Evolutionary conservation across 37 sponge, comb jelly and placozoan genomes (phyloP), one percentile per base, ranked within the genome.

Genomic region (Beroe ovata): DNA sequence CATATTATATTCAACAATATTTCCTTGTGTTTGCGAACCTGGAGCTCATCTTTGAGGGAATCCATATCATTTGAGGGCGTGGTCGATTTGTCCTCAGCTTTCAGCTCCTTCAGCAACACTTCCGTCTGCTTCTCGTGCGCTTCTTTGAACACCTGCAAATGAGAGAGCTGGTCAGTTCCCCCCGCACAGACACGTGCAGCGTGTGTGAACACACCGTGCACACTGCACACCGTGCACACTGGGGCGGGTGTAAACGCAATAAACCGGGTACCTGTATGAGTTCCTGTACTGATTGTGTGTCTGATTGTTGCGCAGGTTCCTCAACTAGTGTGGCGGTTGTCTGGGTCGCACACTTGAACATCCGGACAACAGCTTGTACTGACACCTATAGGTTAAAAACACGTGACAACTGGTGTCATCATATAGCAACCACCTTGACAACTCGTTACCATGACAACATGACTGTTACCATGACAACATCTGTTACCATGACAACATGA

Each of bases 301-400:
- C 8, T 40, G n/a, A n/a, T n/a, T n/a, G n/a, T n/a, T n/a, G n/a
- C n/a, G 84, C 28, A 35, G 42, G 84, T 19, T 38, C 47, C n/a
- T 19, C 4, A 1, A 6, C 54, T 3, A 77, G n/a, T 11, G 11
- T 47, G 20, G 25, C 47, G 35, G 23, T 19, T 22, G 84, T 77
- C 84, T 77, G 84, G 41, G 84, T 77, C 20, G 84, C 16, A 19
- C 84, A 77, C 47, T 77, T 77, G 84, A 77, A 77, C 84, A 77
- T 42, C 28, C 33, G 25, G 6, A 40, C 84, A 23, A 77, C 41
- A 30, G 84, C 84, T 25, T 77, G 84, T 28, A 77, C 84, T 8
- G 84, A 39, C 42, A 29, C 84, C 84, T 77, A 25, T 4, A 62
- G n/a, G n/a, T n/a, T n/a, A n/a, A n/a, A n/a, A n/a, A n/a, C n/a